Percentiles rank a stretch among this genome's conserved stretches.
These are phyloP conservation scores for Phalera bucephala DNA, from an alignment of 2,888 invertebrate genomes.

Conservation along the genomic window DNA sequence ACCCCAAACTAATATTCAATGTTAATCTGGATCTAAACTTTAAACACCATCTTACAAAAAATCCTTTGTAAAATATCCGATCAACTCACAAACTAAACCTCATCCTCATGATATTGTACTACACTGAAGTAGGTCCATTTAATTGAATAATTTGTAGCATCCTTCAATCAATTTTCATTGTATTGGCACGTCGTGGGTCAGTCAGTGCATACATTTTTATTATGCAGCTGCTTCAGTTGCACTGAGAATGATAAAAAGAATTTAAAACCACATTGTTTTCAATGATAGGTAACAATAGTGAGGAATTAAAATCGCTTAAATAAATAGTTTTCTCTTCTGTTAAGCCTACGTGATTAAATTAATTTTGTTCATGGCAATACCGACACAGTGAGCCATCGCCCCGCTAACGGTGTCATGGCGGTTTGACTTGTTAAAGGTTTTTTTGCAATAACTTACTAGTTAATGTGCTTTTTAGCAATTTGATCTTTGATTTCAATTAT, in stretches of 20 bases:
- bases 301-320: no score
- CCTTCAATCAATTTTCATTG: constrained; percentile 29
- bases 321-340: no score
- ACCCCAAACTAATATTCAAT: no score
- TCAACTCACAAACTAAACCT: no score
- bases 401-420: constrained; percentile 84
- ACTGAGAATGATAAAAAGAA: no score
- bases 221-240: constrained; percentile 3
- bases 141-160: constrained; percentile 37
- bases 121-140: neutral
- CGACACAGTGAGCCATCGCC: constrained; percentile 79
- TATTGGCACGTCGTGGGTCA: neutral
- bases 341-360: constrained; percentile 12
- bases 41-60: neutral
- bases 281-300: neutral
- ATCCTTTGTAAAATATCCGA: neutral
- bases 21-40: no score
- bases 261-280: no score
- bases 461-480: constrained; percentile 79
- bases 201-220: no score
- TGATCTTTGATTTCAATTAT: constrained; percentile 71
- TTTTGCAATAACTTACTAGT: constrained; percentile 78
- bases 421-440: constrained; percentile 81
- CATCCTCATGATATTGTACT: neutral
- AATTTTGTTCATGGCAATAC: constrained; percentile 61